A percentile compares a stretch with the other conserved stretches of the same genome.
These are phyloP conservation scores for Cylas formicarius DNA, from an alignment of 1,140 invertebrate genomes.

Conservation along the genomic window DNA sequence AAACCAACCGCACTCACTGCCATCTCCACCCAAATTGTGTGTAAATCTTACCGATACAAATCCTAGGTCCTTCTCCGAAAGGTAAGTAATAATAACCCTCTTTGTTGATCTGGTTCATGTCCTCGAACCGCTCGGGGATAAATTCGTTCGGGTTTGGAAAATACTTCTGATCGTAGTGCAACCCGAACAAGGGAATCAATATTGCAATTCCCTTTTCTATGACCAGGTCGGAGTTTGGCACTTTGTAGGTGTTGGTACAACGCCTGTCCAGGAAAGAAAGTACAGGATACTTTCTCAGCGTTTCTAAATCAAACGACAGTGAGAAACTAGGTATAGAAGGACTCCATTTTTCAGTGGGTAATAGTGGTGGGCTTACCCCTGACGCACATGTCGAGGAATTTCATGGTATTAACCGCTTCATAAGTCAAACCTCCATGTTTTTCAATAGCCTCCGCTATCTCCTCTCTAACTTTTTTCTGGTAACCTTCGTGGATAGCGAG, in stretches of 20 bases:
- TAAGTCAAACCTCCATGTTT: constrained; percentile 38
- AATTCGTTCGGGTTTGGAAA: constrained; percentile 45
- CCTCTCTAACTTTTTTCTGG: constrained; percentile 40
- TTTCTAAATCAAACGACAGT: constrained; percentile 38
- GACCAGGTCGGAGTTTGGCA: constrained; percentile 41
- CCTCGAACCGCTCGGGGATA: constrained; percentile 43
- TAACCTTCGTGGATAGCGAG: constrained; percentile 48
- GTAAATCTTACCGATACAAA: constrained; percentile 22
- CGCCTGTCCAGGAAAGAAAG: constrained; percentile 42
- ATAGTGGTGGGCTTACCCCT: constrained; percentile 19
- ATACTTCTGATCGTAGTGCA: constrained; percentile 38
- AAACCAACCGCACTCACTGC: too few relatives aligned
- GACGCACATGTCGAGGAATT: constrained; percentile 46
- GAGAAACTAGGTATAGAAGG: not conserved
- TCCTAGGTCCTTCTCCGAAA: constrained; percentile 24
- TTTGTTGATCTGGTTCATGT: constrained; percentile 27
- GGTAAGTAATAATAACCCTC: constrained; percentile 17
- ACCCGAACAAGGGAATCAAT: constrained; percentile 42
- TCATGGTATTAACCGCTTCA: constrained; percentile 40
- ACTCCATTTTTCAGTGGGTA: not conserved
- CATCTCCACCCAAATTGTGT: too few relatives aligned
- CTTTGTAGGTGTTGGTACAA: constrained; percentile 42
- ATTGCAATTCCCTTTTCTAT: constrained; percentile 42
- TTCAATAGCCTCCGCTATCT: constrained; percentile 29
- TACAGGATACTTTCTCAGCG: constrained; percentile 46